These are phyloP conservation scores for Gymnoscopelus microlampas DNA, from an alignment of 2,797 vertebrate genomes.

Conservation along the genomic window DNA sequence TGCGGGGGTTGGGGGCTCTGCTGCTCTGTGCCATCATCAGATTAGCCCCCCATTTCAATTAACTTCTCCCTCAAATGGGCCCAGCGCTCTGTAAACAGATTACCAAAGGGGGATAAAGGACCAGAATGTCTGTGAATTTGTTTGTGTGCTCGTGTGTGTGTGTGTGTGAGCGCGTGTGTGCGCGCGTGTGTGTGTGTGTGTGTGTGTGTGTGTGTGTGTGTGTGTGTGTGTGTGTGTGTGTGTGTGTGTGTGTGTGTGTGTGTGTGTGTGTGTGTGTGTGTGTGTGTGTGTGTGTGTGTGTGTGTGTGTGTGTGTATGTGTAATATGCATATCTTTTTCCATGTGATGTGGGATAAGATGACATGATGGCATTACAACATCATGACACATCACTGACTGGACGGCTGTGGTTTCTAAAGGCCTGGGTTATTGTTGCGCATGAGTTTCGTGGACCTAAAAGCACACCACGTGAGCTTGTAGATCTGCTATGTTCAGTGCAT, in stretches of 20 bases:
- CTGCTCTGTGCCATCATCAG: conserved; percentile 63
- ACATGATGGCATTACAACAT: too few species aligned
- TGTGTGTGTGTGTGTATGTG: neutral
- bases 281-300: neutral
- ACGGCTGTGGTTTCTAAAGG: too few species aligned
- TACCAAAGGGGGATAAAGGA: conserved; percentile 65
- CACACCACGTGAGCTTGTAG: too few species aligned
- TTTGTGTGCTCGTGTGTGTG: conserved; percentile 37
- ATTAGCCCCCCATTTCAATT: conserved; percentile 77
- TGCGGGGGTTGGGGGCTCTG: conserved; percentile 45
- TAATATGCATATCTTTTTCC: neutral
- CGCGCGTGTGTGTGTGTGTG: conserved; percentile 3
- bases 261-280: neutral
- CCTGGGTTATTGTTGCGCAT: too few species aligned
- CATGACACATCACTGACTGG: too few species aligned
- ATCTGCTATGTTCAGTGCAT: too few species aligned
- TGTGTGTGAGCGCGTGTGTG: conserved; percentile 31
- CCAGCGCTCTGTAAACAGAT: conserved; percentile 70
- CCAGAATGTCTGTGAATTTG: conserved; percentile 48
- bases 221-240: conserved; percentile 1
- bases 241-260: neutral
- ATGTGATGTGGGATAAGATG: too few species aligned
- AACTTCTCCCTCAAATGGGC: conserved; percentile 69
- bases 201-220: conserved; percentile 5
- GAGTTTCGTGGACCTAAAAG: too few species aligned